Evolutionary conservation across 2,113 vertebrate species (phyloP).

Genomic region (Oreochromis aureus): DNA sequence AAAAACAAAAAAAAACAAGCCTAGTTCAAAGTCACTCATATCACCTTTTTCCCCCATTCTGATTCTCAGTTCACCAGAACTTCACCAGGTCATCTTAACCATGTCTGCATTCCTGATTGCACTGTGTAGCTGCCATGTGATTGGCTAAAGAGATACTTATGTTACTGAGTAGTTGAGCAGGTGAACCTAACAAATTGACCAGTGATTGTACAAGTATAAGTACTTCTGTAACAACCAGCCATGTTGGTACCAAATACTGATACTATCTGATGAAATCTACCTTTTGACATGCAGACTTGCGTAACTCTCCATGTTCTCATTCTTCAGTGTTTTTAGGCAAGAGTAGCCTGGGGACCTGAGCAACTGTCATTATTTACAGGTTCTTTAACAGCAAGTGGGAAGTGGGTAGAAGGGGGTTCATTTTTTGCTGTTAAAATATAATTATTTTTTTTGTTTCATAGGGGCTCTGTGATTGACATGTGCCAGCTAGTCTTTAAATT

Average conservation of each 20-base stretch:
- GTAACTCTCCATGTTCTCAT: background rate
- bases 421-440: background rate
- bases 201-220: background rate
- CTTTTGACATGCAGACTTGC: background rate
- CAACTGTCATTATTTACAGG: background rate
- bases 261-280: background rate
- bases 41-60: background rate
- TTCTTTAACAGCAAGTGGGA: background rate
- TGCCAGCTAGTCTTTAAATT: background rate
- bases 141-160: background rate
- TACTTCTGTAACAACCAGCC: background rate
- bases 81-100: background rate
- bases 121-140: background rate
- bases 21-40: background rate
- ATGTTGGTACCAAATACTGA: background rate
- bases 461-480: background rate
- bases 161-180: background rate
- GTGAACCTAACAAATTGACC: background rate
- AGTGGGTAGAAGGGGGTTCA: background rate
- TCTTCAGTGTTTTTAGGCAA: background rate
- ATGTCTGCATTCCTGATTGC: background rate
- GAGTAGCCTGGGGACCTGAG: background rate
- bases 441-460: background rate
- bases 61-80: background rate
- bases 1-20: background rate